Percentiles rank a stretch among this genome's conserved stretches.
Evolutionary conservation across 2,113 vertebrate species (phyloP).

Genomic region (Antigone vipio): DNA sequence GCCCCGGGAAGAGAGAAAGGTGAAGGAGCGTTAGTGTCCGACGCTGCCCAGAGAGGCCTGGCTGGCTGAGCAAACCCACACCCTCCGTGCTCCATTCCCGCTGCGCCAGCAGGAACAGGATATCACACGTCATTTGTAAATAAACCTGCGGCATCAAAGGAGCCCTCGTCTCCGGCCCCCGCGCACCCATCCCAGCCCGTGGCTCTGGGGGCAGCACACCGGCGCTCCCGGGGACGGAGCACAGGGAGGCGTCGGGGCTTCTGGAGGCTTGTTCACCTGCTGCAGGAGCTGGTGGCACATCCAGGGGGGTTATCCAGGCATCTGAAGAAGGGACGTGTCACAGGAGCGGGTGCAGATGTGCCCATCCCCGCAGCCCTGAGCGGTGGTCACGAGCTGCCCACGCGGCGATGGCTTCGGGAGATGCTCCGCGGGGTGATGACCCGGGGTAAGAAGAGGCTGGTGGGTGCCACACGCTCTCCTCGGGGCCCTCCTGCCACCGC

Average conservation of each 20-base stretch:
- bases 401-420: accelerated
- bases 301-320: background rate
- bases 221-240: accelerated
- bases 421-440: background rate
- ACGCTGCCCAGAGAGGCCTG: background rate
- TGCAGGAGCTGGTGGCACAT: background rate
- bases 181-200: accelerated
- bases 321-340: accelerated
- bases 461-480: background rate
- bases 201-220: background rate
- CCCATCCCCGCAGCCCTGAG: background rate
- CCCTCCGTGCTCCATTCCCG: background rate
- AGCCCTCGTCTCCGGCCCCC: background rate
- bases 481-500: background rate
- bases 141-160: background rate
- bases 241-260: background rate
- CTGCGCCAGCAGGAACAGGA: background rate
- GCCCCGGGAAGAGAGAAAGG: background rate
- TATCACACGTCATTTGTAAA: background rate
- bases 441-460: background rate
- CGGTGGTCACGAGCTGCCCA: accelerated
- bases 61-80: background rate
- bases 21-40: background rate
- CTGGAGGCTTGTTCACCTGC: background rate
- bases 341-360: background rate